Evolutionary conservation across 92 coral and sea anemone species (phyloP).

Genomic region (Metridium senile): DNA sequence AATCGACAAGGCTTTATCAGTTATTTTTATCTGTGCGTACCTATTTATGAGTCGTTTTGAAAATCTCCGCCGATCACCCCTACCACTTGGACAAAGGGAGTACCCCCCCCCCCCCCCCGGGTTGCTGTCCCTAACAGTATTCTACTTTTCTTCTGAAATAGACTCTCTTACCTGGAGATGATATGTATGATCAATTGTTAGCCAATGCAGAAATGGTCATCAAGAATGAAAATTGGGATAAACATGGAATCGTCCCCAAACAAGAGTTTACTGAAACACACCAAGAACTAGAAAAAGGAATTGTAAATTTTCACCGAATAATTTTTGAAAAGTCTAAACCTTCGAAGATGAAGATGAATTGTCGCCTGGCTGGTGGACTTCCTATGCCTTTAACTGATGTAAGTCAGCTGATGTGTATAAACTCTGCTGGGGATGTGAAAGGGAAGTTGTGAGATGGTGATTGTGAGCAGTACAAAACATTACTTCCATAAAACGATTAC

Average conservation of each 20-base stretch:
- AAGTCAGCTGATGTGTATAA: no score
- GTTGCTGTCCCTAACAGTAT: no score
- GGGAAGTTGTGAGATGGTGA: no score
- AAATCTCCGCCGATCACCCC: no score
- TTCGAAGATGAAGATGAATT: conserved; percentile 16
- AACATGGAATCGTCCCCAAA: conserved; percentile 32
- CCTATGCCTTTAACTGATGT: conserved; percentile 31
- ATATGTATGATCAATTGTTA: conserved; percentile 29
- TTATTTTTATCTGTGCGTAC: no score
- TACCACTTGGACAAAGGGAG: no score
- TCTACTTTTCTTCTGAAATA: conserved; percentile 6
- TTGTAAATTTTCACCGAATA: conserved; percentile 44
- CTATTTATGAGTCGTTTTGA: no score
- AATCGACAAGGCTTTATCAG: no score
- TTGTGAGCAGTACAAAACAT: no score
- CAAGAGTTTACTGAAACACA: conserved; percentile 38
- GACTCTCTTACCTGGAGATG: conserved; percentile 53
- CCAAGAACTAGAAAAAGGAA: conserved; percentile 40
- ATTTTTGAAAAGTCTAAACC: not conserved
- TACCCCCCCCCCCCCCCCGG: no score
- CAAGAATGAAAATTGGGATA: conserved; percentile 9
- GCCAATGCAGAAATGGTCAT: conserved; percentile 24
- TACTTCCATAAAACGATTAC: no score
- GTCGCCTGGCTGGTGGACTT: conserved; percentile 37
- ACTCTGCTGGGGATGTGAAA: no score